Percentiles rank a stretch among this genome's conserved stretches.
Conservation (phyloP, 1,140 invertebrate species). For the Aphaenogaster ashmeadi region DNA sequence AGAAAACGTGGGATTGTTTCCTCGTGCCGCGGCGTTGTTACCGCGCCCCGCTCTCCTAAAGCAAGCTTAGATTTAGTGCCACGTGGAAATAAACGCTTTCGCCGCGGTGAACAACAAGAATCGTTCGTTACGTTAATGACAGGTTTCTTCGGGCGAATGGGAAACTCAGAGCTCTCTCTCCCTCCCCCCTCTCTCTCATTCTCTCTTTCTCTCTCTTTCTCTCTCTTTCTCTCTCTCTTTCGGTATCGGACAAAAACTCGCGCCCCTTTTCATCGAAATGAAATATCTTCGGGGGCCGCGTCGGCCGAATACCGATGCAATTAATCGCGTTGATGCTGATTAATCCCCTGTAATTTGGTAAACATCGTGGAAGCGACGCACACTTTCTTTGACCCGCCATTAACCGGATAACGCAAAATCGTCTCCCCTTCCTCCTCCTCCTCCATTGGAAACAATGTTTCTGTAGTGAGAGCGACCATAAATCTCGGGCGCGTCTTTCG, state of each 20-base stretch:
- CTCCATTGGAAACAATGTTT: conserved; percentile 47
- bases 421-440: not conserved
- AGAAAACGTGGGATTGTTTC: conserved; percentile 72
- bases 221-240: not conserved
- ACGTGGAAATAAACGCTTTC: conserved; percentile 74
- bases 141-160: conserved; percentile 62
- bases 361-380: conserved; percentile 47
- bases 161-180: not conserved
- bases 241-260: conserved; percentile 38
- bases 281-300: conserved; percentile 47
- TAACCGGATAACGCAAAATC: conserved; percentile 49
- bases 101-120: conserved; percentile 76
- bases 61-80: conserved; percentile 74
- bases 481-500: conserved; percentile 69
- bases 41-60: conserved; percentile 48
- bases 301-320: conserved; percentile 36
- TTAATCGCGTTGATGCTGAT: conserved; percentile 56
- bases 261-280: conserved; percentile 50
- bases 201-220: not conserved
- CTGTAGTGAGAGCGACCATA: conserved; percentile 50
- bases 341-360: conserved; percentile 52
- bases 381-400: conserved; percentile 41
- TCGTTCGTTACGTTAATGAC: conserved; percentile 73
- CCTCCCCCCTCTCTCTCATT: not conserved
- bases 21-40: conserved; percentile 67